These are phyloP conservation scores for Polydrusus pterygomalis DNA, from an alignment of 2,888 invertebrate species.

Conservation along the genomic window DNA sequence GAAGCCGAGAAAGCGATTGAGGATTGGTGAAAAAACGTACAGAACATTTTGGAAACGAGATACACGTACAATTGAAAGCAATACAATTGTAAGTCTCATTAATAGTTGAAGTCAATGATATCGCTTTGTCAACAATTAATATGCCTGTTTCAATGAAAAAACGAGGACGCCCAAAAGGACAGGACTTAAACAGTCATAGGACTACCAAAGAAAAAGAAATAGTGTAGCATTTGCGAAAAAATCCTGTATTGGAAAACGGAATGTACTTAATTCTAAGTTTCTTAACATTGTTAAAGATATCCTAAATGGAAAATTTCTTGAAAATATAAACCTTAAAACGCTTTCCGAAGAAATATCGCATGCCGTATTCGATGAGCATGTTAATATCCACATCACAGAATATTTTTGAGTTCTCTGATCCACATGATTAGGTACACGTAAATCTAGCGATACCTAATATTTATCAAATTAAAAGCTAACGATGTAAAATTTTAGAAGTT, in stretches of 20 bases:
- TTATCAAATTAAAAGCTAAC: background rate
- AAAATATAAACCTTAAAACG: no score
- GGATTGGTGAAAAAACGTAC: background rate
- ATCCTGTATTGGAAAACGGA: background rate
- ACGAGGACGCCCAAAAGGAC: background rate
- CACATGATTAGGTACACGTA: constrained; percentile 1
- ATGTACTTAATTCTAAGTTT: background rate
- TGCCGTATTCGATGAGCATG: no score
- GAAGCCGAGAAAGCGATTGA: background rate
- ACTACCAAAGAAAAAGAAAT: constrained; percentile 15
- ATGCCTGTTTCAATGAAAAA: background rate
- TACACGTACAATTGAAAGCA: background rate
- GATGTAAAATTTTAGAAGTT: background rate
- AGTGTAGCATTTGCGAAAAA: background rate
- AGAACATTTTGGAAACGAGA: constrained; percentile 1
- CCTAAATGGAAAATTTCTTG: no score
- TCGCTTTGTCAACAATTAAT: no score
- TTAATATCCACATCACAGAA: no score
- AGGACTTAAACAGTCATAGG: constrained; percentile 3
- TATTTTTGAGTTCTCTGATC: no score
- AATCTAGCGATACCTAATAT: background rate
- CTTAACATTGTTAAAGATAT: constrained; percentile 2
- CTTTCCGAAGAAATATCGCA: no score
- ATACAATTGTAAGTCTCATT: background rate
- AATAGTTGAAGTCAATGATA: no score